Conservation (phyloP, 2,888 invertebrate species). For the Hirtodrosophila trivittata region DNA sequence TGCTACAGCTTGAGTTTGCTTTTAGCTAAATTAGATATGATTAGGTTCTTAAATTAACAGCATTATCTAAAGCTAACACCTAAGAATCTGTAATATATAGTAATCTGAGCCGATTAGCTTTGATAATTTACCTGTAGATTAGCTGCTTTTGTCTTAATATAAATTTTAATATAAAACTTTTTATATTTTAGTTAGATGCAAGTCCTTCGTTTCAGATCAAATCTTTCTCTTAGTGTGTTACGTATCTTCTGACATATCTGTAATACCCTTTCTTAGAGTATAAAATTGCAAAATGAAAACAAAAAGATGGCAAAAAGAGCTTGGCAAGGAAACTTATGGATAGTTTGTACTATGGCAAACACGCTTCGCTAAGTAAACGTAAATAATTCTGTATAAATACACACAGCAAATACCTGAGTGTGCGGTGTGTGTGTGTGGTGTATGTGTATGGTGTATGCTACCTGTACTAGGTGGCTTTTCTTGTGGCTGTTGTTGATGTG, state of each 20-base stretch:
- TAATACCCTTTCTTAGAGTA: neutral
- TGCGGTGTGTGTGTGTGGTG: slow-evolving; percentile 5
- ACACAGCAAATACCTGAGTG: slow-evolving; percentile 12
- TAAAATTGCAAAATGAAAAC: slow-evolving; percentile 46
- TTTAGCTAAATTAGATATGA: too few relatives aligned
- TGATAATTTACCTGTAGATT: too few relatives aligned
- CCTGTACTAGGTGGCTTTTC: slow-evolving; percentile 6
- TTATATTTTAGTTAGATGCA: too few relatives aligned
- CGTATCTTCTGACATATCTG: neutral
- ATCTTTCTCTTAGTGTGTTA: neutral
- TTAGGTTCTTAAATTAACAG: too few relatives aligned
- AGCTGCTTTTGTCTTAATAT: too few relatives aligned
- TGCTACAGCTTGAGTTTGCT: too few relatives aligned
- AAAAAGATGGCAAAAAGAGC: slow-evolving; percentile 23
- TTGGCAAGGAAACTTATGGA: slow-evolving; percentile 34
- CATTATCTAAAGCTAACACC: too few relatives aligned
- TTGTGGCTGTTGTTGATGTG: slow-evolving; percentile 60
- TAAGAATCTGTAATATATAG: too few relatives aligned
- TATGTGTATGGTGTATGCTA: too few relatives aligned
- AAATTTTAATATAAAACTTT: too few relatives aligned
- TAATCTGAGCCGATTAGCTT: too few relatives aligned
- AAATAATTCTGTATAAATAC: slow-evolving; percentile 63
- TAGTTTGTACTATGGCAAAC: slow-evolving; percentile 33
- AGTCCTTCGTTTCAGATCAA: too few relatives aligned
- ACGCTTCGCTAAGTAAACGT: slow-evolving; percentile 54